Conservation (phyloP, 2,888 invertebrate genomes). For the Trachelus stipa region DNA sequence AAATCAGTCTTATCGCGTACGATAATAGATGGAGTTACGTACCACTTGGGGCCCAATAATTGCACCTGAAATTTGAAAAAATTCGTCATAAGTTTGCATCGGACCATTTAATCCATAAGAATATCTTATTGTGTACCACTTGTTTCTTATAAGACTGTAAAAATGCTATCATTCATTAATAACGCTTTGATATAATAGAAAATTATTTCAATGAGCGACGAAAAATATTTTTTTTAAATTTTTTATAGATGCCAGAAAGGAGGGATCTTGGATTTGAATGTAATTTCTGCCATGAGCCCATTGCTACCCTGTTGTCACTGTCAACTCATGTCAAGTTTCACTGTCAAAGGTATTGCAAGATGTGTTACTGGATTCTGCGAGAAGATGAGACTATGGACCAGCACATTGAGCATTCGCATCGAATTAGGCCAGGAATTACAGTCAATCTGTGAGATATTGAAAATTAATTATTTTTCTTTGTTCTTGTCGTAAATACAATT, state of each 20-base stretch:
- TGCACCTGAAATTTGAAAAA: background rate
- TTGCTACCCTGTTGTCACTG: constrained; percentile 50
- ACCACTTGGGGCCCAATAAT: background rate
- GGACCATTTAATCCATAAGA: too few species aligned
- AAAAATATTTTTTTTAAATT: constrained; percentile 1
- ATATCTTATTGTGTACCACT: too few species aligned
- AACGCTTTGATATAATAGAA: background rate
- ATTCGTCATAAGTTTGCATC: background rate
- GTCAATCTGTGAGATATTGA: background rate
- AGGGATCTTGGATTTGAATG: constrained; percentile 42
- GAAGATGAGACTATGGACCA: constrained; percentile 47
- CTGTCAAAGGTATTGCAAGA: constrained; percentile 43
- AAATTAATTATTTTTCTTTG: background rate
- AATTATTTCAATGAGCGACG: background rate
- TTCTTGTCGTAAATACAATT: constrained; percentile 1
- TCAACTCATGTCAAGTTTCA: constrained; percentile 57
- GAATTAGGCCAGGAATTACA: background rate
- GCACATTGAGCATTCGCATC: constrained; percentile 37
- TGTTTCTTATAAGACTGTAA: background rate
- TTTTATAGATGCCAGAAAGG: constrained; percentile 31
- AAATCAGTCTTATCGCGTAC: background rate
- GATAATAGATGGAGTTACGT: constrained; percentile 3
- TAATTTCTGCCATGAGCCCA: constrained; percentile 48
- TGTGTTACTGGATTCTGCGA: constrained; percentile 49
- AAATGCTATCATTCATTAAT: background rate